Conservation (phyloP, 1,140 invertebrate species). For the Plectrocnemia conspersa region DNA sequence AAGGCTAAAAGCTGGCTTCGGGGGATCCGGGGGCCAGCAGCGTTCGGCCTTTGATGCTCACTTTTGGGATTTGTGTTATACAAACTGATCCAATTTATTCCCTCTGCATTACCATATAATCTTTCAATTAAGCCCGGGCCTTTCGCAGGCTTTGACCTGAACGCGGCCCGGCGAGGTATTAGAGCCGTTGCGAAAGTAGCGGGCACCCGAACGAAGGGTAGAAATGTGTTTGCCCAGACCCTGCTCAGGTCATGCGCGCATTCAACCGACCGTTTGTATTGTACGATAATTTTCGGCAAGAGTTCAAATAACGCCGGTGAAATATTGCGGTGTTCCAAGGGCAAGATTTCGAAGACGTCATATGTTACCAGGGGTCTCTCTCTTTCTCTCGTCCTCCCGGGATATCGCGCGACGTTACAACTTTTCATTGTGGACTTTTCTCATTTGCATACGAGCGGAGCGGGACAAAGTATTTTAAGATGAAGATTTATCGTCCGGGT, state of each 20-base stretch:
- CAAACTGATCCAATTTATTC: slow-evolving; percentile 27
- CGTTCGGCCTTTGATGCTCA: slow-evolving; percentile 22
- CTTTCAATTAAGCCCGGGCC: slow-evolving; percentile 25
- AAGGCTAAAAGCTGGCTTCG: slow-evolving; percentile 19
- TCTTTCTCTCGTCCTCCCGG: background rate
- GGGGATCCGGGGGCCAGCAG: background rate
- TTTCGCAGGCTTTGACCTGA: slow-evolving; percentile 10
- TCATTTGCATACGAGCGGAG: background rate
- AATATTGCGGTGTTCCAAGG: too few species aligned
- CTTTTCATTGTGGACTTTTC: slow-evolving; percentile 6
- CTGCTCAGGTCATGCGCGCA: too few species aligned
- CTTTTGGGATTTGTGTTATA: slow-evolving; percentile 17
- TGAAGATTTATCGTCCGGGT: background rate
- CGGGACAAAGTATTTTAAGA: background rate
- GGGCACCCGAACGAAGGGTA: background rate
- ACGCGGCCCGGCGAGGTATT: background rate
- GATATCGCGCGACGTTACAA: background rate
- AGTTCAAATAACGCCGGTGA: too few species aligned
- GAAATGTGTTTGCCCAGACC: background rate
- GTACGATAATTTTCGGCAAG: too few species aligned
- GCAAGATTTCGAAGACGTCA: too few species aligned
- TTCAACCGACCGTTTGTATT: too few species aligned
- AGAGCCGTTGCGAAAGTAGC: background rate
- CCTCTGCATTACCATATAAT: slow-evolving; percentile 22
- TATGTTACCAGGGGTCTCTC: background rate